Base-by-base conservation (phyloP, 1,140 invertebrate genomes). In the Bombus waltoni region DNA sequence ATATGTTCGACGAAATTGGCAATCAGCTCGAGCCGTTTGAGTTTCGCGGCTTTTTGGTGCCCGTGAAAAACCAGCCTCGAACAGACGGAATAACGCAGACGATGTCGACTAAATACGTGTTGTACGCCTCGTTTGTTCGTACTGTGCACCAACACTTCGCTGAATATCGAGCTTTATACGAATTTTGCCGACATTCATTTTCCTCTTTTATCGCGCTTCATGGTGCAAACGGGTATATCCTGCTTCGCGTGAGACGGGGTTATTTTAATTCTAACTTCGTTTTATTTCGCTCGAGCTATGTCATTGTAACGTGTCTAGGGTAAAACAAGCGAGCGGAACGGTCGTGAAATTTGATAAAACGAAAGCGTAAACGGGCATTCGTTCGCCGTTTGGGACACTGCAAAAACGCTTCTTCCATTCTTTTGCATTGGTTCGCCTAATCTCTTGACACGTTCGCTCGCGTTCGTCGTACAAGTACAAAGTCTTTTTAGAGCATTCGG, bases 1-100 rank as follows among this genome's bases (percentile, higher is more conserved):
- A 85, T 85, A 80, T 85, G 83, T 80, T 80, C 40, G 83, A 72
- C 40, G 83, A 80, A 85, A 85, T 85, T 85, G 83, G 68, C 83
- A 80, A 85, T 85, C 83, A 47, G 76, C 53, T 84, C 28, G 59
- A 40, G 28, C 59, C 75, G 59, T 78, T 78, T 65, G 75, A 78
- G 57, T 28, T 28, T 53, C 42, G 25, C n/a, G 57, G 70, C 70
- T 42, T 44, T 42, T 44, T 9, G 28, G 11, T 11, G 25, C 10
- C 32, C 5, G 68, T 32, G 22, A 28, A 25, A 25, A 62, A 15
- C 32, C 47, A 53, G 3, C 28, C 25, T 28, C 25, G 35, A 38
- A 76, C 57, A 76, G 35, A 59, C 35, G 35, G 8, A 59, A 76
- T 76, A 59, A 53, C 57, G 8, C 57, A 9, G n/a, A 40, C 11